Percentiles rank a stretch among this genome's conserved stretches.
Evolutionary conservation across 2,113 vertebrate genomes (phyloP).

Genomic region (Phyllostomus discolor): DNA sequence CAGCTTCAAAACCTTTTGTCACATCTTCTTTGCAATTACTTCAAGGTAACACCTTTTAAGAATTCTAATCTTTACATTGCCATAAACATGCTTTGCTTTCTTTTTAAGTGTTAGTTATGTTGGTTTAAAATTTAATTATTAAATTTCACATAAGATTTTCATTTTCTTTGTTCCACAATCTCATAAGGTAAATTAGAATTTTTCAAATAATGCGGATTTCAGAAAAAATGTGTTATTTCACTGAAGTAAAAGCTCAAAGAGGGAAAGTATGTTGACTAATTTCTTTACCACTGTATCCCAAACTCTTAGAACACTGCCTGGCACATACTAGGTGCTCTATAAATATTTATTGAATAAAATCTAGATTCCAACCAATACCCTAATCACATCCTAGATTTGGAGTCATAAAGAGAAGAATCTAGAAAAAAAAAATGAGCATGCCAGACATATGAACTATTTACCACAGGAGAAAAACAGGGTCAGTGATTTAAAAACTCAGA

Average conservation of each 20-base stretch:
- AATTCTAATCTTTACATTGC: background rate
- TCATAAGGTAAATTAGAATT: background rate
- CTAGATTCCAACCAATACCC: background rate
- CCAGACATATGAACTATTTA: background rate
- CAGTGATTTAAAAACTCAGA: background rate
- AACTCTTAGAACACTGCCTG: background rate
- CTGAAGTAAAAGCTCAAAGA: background rate
- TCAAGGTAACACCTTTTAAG: background rate
- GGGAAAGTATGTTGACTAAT: background rate
- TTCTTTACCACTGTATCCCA: background rate
- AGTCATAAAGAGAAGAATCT: background rate
- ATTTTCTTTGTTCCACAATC: background rate
- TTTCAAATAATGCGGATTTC: conserved; percentile 18
- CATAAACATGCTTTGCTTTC: background rate
- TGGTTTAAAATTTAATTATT: background rate
- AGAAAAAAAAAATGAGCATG: background rate
- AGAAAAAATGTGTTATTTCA: background rate
- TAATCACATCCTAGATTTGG: background rate
- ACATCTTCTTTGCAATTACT: background rate
- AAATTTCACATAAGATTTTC: background rate
- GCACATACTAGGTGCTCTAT: background rate
- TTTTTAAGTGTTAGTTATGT: background rate
- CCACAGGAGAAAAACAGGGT: background rate
- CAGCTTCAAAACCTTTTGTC: background rate
- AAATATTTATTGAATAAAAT: background rate